Evolutionary conservation across 1,140 invertebrate species (phyloP), one percentile per base, ranked within the genome.

Genomic region (Antheraea mylitta): DNA sequence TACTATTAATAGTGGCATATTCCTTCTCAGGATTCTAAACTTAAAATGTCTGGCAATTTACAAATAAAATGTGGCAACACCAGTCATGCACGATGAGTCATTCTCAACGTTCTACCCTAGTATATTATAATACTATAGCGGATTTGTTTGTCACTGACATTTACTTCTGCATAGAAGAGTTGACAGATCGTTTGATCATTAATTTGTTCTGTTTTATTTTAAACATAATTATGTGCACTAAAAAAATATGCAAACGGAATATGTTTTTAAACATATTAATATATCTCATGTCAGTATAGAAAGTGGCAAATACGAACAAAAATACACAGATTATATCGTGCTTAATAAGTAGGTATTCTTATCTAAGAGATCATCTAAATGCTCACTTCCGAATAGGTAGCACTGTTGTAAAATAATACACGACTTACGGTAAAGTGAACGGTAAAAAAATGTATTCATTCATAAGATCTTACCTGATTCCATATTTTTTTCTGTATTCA

Each of bases 361-460:
- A 30, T 36, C 16, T 63, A 3, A 63, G 19, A 18, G 30, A 10
- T 22, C 7, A 63, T 63, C 61, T 63, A n/a, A 62, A 62, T 36
- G 61, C 16, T 37, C 19, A 36, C 61, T 30, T 63, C 61, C 19
- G 22, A 63, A 63, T 37, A 37, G 22, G 61, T 63, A 63, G 6
- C 61, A 37, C 37, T 63, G 19, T 22, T 63, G 61, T 37, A 37
- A n/a, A 30, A 53, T 53, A 53, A 53, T 53, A 53, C 45, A 61
- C 59, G 30, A n/a, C 45, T 63, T 63, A 63, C 61, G 61, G 61
- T n/a, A 63, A 30, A 13, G 19, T 37, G 22, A 63, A 63, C 61
- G 61, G 61, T 63, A 63, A 63, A 36, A 8, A 13, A 61, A 61
- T 16, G 8, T 63, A 36, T 63, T 63, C 61, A 63, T 63, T 63